Evolutionary conservation across 2,888 invertebrate genomes (phyloP), one percentile per base, ranked within the genome.

Genomic region (Caenorhabditis doughertyi): DNA sequence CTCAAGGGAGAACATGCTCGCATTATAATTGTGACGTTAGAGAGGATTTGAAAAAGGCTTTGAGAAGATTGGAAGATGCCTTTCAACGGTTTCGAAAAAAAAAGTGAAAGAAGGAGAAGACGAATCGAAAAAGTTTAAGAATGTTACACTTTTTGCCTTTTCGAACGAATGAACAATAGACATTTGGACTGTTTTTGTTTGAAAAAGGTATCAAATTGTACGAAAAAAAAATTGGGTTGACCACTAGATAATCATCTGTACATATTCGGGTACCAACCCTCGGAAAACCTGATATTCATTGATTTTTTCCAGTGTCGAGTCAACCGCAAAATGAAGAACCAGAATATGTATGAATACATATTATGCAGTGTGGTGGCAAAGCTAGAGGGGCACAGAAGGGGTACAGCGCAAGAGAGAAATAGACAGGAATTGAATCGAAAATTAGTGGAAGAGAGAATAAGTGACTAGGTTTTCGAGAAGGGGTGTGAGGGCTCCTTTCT

Each of bases 311-410:
- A 77, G 60, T 51, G 60, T n/a, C 62, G 77, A 77, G 77, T 77
- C 68, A 68, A 77, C 68, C 77, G 68, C 68, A 29, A 77, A 77
- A 68, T 77, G 51, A 47, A 68, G 80, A 73, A 73, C 73, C 80
- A 80, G 80, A 80, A 80, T 72, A 80, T 73, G 60, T 73, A 80
- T 79, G 79, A 79, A 79, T 80, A 51, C 44, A 80, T 73, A 73
- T 80, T 77, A 77, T 77, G 35, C 53, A 60, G 76, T 62, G 72
- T 35, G 51, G 58, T 51, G 67, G 49, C 49, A 58, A 60, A 29
- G 49, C 65, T 39, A 79, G 64, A 58, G 77, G n/a, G 55, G 44
- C 55, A 35, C 23, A 16, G 60, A 32, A 62, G 51, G 32, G n/a
- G n/a, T n/a, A n/a, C n/a, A n/a, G n/a, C n/a, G n/a, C 32, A 16